Conservation (phyloP, 2,113 vertebrate genomes). For the Myxocyprinus asiaticus region DNA sequence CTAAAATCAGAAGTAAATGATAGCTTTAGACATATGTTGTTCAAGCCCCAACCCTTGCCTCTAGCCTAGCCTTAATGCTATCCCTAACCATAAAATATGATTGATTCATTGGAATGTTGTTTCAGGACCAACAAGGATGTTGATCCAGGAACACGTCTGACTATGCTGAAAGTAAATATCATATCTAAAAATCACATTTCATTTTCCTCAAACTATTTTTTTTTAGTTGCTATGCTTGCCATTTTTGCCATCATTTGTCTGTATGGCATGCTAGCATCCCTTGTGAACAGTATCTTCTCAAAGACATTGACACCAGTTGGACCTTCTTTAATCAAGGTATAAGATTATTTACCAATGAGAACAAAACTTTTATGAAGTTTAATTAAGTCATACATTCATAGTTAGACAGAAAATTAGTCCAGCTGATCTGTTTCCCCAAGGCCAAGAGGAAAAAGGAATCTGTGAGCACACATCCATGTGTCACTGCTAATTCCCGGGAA, state of each 20-base stretch:
- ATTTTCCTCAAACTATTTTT: conserved; percentile 13
- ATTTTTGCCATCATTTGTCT: conserved; percentile 76
- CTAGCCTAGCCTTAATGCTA: too few relatives aligned
- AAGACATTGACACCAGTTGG: conserved; percentile 78
- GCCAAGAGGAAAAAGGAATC: conserved; percentile 55
- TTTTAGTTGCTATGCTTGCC: conserved; percentile 76
- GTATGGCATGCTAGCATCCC: conserved; percentile 80
- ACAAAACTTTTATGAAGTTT: neutral
- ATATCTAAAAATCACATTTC: neutral
- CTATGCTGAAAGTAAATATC: neutral
- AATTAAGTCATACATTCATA: neutral
- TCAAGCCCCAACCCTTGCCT: too few relatives aligned
- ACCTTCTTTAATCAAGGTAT: conserved; percentile 77
- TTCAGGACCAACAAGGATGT: too few relatives aligned
- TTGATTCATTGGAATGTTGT: too few relatives aligned
- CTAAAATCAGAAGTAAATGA: too few relatives aligned
- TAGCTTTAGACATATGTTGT: too few relatives aligned
- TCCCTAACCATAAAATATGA: too few relatives aligned
- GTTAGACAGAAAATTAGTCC: neutral
- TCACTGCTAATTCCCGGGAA: conserved; percentile 71
- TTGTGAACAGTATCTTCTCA: conserved; percentile 78
- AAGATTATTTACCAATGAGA: neutral
- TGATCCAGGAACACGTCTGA: too few relatives aligned
- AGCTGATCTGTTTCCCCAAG: conserved; percentile 41
- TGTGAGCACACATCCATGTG: conserved; percentile 63